Conservation (phyloP, 2,888 invertebrate species). For the Stramonita haemastoma region DNA sequence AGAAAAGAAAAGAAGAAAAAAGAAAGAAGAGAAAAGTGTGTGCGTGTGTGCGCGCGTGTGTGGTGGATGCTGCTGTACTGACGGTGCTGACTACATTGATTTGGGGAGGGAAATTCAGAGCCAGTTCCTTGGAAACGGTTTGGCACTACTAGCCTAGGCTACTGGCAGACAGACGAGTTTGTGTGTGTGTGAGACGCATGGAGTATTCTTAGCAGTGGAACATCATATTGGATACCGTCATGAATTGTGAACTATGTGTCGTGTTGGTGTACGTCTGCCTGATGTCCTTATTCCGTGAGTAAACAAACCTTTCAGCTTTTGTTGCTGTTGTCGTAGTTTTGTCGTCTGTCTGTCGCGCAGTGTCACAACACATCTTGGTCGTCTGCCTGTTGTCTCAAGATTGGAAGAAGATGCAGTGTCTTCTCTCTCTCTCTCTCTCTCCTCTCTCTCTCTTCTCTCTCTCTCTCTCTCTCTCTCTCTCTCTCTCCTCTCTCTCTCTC, state of each 20-base stretch:
- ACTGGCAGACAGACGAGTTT: not conserved
- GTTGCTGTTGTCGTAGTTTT: too few relatives aligned
- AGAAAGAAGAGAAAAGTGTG: not conserved
- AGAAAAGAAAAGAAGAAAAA: not conserved
- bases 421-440: not conserved
- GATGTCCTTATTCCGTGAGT: slow-evolving; percentile 45
- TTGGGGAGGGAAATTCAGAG: slow-evolving; percentile 34
- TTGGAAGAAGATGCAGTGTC: not conserved
- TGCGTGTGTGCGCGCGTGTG: slow-evolving; percentile 22
- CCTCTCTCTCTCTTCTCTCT: not conserved
- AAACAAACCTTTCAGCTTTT: slow-evolving; percentile 30
- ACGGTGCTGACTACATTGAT: slow-evolving; percentile 40
- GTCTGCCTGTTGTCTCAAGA: not conserved
- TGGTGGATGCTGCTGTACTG: slow-evolving; percentile 24
- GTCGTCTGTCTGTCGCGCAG: not conserved
- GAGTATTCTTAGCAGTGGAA: slow-evolving; percentile 45
- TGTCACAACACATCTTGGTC: not conserved
- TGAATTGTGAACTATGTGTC: slow-evolving; percentile 45
- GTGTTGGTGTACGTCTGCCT: slow-evolving; percentile 39
- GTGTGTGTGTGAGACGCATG: slow-evolving; percentile 41
- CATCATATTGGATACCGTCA: slow-evolving; percentile 45
- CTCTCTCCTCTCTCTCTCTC: not conserved
- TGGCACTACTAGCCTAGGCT: slow-evolving; percentile 27
- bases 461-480: not conserved
- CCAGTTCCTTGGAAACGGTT: slow-evolving; percentile 33